Base-by-base conservation (phyloP, 1,140 invertebrate species). In the Thaumetopoea pityocampa region DNA sequence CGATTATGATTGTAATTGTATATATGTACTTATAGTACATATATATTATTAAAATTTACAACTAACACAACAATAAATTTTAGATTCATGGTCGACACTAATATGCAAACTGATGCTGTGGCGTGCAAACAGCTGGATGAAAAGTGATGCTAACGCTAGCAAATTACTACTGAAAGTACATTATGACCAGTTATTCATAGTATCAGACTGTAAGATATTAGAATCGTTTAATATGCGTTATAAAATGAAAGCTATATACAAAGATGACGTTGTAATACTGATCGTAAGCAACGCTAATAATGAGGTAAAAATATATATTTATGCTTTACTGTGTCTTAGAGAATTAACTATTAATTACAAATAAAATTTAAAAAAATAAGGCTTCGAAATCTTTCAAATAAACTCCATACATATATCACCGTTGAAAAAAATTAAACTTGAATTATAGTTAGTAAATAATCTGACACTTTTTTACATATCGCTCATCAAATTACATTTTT, bases 161-260 rank as follows among this genome's bases (percentile, higher is more conserved):
- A 52, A 66, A 9, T 30, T 60, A 6, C 27, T 38, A 28, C 40
- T 83, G 29, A 56, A 60, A 40, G 26, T 81, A n/a, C 41, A 67
- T 22, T 71, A 52, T 16, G 80, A 85, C 36, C 60, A 77, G 49
- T 41, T 80, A 28, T 27, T 80, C 9, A 63, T 85, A 46, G 46
- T 47, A 3, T 57, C 46, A 0, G 52, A 68, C 2, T 33, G 52
- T 28, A 76, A 62, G 46, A 40, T 84, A 17, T 28, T 79, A 20
- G 77, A 82, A 47, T 61, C 67, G 9, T 34, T 76, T 34, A 76
- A 73, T 29, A 54, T 79, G 24, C 54, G 48, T 33, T 42, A 49
- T 15, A 77, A 76, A 60, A 49, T 74, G 7, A 85, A 81, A 58
- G 76, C 62, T 3, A 64, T 78, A 47, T 63, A 62, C 28, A 85